phyloP scores from a whole-genome alignment of 2,797 vertebrate genomes.

The Intellagama lesueurii region DNA sequence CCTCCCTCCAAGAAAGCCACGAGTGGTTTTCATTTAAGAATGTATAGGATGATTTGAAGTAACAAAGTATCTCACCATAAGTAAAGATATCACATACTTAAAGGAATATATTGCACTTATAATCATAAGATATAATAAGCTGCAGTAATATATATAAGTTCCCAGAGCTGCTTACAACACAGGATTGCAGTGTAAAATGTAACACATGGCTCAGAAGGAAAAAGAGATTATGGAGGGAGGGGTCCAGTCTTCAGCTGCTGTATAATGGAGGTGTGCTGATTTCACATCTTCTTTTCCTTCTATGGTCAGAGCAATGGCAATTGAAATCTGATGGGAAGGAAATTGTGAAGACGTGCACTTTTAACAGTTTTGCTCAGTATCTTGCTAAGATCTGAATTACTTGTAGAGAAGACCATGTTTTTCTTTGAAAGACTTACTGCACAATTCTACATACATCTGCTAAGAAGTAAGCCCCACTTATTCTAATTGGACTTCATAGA shows the following conservation, averaged over 20 bases:
- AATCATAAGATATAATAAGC: background rate
- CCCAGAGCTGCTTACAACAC: too few relatives aligned
- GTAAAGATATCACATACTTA: background rate
- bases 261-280: too few relatives aligned
- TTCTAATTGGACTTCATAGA: background rate
- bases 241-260: too few relatives aligned
- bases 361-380: background rate
- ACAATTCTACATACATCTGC: background rate
- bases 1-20: background rate
- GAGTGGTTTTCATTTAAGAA: background rate
- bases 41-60: background rate
- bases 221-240: too few relatives aligned
- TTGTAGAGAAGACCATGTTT: background rate
- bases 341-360: background rate
- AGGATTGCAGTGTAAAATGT: too few relatives aligned
- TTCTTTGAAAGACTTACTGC: background rate
- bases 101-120: background rate
- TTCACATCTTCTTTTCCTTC: too few relatives aligned
- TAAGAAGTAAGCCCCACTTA: background rate
- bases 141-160: background rate
- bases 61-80: background rate
- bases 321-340: too few relatives aligned
- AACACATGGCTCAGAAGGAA: too few relatives aligned
- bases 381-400: background rate
- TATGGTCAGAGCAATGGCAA: too few relatives aligned